phyloP scores from a whole-genome alignment of 2,888 invertebrate species.

The Protophormia terraenovae region DNA sequence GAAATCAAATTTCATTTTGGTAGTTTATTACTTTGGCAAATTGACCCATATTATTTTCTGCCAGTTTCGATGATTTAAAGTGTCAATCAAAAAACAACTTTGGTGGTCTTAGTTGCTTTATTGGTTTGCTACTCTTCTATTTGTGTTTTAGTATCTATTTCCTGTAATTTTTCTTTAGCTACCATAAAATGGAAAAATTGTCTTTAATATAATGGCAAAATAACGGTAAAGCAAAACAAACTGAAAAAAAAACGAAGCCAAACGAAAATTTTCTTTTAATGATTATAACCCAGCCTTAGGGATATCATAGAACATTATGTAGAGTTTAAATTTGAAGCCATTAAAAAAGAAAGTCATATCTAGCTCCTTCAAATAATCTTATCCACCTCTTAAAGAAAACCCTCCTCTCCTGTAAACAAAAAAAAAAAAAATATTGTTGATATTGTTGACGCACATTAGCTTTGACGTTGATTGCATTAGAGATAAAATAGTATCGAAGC shows the following conservation, averaged over 20 bases:
- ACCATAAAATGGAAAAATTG: conserved; percentile 21
- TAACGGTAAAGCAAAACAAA: conserved; percentile 40
- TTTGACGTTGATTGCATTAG: conserved; percentile 69
- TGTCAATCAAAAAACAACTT: conserved; percentile 59
- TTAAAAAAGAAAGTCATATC: conserved; percentile 54
- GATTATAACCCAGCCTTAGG: conserved; percentile 59
- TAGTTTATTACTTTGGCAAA: conserved; percentile 16
- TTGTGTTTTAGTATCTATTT: conserved; percentile 6
- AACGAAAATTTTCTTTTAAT: conserved; percentile 23
- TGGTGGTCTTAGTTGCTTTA: conserved; percentile 48
- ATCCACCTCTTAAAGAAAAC: conserved; percentile 5
- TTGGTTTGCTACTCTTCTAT: background rate
- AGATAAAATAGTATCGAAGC: conserved; percentile 56
- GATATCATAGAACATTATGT: conserved; percentile 46
- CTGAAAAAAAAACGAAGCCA: background rate
- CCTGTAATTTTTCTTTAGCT: conserved; percentile 28
- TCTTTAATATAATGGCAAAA: conserved; percentile 38
- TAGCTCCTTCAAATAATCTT: conserved; percentile 32
- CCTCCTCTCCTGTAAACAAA: background rate
- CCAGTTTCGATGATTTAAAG: conserved; percentile 45
- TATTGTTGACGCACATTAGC: conserved; percentile 68
- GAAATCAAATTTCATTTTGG: background rate
- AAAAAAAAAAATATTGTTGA: conserved; percentile 23
- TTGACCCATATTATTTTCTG: conserved; percentile 36
- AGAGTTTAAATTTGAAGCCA: conserved; percentile 55